These are phyloP conservation scores for Periparus ater DNA, from an alignment of 2,797 vertebrate species.

Conservation along the genomic window DNA sequence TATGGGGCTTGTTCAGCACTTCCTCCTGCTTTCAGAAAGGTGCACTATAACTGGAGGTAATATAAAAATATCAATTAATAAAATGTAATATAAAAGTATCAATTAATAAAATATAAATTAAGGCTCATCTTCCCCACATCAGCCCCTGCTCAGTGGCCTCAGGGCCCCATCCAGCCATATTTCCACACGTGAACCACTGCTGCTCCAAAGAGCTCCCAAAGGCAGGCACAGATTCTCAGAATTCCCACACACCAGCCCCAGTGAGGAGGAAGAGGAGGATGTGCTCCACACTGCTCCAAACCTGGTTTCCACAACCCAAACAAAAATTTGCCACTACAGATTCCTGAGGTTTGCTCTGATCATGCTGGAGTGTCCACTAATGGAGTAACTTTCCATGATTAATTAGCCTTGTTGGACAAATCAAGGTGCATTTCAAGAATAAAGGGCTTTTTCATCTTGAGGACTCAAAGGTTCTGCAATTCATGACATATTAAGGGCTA, in stretches of 20 bases:
- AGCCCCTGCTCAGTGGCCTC: background rate
- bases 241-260: background rate
- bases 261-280: background rate
- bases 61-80: background rate
- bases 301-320: background rate
- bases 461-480: background rate
- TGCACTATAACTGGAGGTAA: background rate
- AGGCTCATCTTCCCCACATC: background rate
- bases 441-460: background rate
- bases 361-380: background rate
- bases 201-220: background rate
- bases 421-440: background rate
- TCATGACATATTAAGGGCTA: background rate
- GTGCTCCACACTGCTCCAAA: background rate
- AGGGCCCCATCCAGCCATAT: background rate
- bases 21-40: background rate
- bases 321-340: background rate
- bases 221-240: background rate
- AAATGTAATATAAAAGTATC: background rate
- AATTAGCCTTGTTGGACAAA: background rate
- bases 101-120: background rate
- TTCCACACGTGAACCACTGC: background rate
- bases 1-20: background rate
- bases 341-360: background rate
- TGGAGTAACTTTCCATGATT: background rate